Evolutionary conservation across 2,888 invertebrate species (phyloP), one percentile per base, ranked within the genome.

Genomic region (Seira musarum): DNA sequence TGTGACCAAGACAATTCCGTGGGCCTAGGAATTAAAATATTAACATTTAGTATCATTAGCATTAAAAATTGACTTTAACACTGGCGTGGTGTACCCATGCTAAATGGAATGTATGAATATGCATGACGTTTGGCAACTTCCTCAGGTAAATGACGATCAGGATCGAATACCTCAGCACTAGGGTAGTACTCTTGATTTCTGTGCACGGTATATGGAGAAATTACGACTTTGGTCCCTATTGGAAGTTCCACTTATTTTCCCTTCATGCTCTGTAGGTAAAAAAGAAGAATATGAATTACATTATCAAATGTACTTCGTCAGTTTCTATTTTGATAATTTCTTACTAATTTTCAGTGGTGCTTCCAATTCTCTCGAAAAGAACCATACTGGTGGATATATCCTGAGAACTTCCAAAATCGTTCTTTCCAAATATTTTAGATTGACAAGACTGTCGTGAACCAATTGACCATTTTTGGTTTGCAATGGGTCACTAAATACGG

Each of bases 361-460:
- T 24, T 64, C 21, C 17, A 76, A 19, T 10, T 63, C 10, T 19
- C 76, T 21, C 5, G 64, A 21, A 10, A 46, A 46, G 1, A 21
- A 22, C 6, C 15, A 46, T 8, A 61, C 64, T 1, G 69, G 69
- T n/a, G 76, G 76, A 35, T 46, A 64, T n/a, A 76, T 5, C 2
- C 76, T 13, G 0, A 76, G 13, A 2, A 69, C 53, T 35, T 76
- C 76, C 8, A 69, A 15, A 69, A 78, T 67, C 13, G 71, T 72
- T 15, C 78, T 53, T 30, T 78, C 78, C 8, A 72, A 5, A 2
- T 65, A 63, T 13, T 78, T 72, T 22, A 78, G 22, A 6, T 53
- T 35, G 6, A 21, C 10, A 6, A 10, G 2, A 66, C 19, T 0
- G 60, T 70, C 66, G 24, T 60, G 66, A 0, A 40, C 25, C 1